Conservation (phyloP, 2,113 vertebrate species). For the Terrapene triunguis region DNA sequence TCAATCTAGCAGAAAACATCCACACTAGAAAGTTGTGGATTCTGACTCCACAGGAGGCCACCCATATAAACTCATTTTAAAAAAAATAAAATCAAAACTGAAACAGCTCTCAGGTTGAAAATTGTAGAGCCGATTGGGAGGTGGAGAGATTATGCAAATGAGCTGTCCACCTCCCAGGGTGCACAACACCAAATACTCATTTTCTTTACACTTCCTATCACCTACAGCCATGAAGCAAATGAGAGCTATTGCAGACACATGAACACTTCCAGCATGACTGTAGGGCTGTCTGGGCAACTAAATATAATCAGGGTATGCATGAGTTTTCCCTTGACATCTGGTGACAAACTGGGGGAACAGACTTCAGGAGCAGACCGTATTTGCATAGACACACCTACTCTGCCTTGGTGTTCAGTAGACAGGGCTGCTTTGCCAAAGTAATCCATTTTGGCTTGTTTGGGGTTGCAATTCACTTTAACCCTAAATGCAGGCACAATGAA, state of each 20-base stretch:
- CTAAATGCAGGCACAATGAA: background rate
- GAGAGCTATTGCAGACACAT: background rate
- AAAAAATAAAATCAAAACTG: background rate
- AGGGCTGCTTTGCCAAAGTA: background rate
- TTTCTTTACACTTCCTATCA: slow-evolving; percentile 22
- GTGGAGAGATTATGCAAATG: slow-evolving; percentile 40
- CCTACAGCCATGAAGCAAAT: slow-evolving; percentile 1
- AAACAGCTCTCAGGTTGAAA: slow-evolving; percentile 38
- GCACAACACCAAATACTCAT: slow-evolving; percentile 16
- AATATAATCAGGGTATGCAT: background rate
- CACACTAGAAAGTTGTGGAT: slow-evolving; percentile 10
- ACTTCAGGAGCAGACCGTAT: background rate
- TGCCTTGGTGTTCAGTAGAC: background rate
- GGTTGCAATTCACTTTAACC: background rate
- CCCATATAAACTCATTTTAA: slow-evolving; percentile 30
- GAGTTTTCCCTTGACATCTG: background rate
- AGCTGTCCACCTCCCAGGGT: slow-evolving; percentile 4
- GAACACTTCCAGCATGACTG: background rate
- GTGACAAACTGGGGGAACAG: background rate
- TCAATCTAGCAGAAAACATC: slow-evolving; percentile 14
- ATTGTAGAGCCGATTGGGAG: slow-evolving; percentile 23
- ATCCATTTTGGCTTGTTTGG: background rate
- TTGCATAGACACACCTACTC: background rate
- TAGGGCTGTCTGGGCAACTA: background rate
- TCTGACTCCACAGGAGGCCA: background rate